Conservation (phyloP, 2,888 invertebrate species). For the Sceliomorpha sp. region DNA sequence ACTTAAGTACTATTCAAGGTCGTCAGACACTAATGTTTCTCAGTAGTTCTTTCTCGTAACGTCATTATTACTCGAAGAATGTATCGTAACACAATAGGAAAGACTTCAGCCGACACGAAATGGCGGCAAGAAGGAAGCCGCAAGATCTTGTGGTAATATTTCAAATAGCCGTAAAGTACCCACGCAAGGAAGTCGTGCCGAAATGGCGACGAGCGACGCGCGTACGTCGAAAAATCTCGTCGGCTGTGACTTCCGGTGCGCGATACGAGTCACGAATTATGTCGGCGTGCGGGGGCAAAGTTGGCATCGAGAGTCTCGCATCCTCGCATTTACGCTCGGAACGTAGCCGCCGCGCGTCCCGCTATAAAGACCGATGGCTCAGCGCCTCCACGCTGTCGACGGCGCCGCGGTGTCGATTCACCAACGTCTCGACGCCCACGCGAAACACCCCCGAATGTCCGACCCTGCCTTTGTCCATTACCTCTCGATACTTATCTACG, state of each 20-base stretch:
- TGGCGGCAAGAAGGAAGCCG: neutral
- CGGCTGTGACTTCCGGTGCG: constrained; percentile 20
- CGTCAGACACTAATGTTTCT: no score
- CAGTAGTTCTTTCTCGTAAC: no score
- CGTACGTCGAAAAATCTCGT: constrained; percentile 2
- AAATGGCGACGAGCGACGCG: neutral
- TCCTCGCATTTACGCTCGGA: constrained; percentile 30
- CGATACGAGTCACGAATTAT: constrained; percentile 22
- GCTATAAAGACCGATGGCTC: constrained; percentile 20
- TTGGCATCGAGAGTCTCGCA: constrained; percentile 35
- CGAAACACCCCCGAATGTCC: constrained; percentile 41
- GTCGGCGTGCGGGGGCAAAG: constrained; percentile 18
- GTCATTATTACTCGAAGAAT: no score
- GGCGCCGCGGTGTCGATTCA: constrained; percentile 47
- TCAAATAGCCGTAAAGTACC: constrained; percentile 11
- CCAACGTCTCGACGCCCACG: constrained; percentile 51
- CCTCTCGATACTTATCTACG: constrained; percentile 45
- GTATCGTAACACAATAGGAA: no score
- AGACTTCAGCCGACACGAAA: neutral
- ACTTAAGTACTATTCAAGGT: no score
- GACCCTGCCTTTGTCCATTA: constrained; percentile 41
- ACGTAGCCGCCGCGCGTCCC: constrained; percentile 27
- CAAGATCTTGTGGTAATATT: constrained; percentile 3
- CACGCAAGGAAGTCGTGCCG: constrained; percentile 9
- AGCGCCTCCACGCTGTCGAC: constrained; percentile 24